Base-by-base conservation (phyloP, 1,140 invertebrate species). In the Heliconius hewitsoni region DNA sequence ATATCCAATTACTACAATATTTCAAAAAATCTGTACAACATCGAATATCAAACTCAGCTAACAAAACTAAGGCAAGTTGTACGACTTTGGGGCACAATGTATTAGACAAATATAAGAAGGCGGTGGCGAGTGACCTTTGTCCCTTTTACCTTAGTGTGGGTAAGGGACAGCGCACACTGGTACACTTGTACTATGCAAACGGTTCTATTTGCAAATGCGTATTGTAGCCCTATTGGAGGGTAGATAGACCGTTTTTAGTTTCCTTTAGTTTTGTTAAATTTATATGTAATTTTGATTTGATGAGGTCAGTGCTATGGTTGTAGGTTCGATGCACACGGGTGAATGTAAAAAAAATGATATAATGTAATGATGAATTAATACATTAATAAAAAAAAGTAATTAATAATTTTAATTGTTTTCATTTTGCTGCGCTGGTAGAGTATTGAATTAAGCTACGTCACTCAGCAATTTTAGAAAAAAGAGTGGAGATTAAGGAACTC, bases 101-200 rank as follows among this genome's bases (percentile, higher is more conserved):
- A 87, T 94, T 93, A 91, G 92, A 93, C 93, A 94, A 93, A 94
- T 93, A 93, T 93, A 93, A 93, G 91, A 93, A 93, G 87, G 84
- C 85, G 86, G 85, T 90, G 91, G 90, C 88, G 86, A 89, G 91
- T 90, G 93, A 92, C 91, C 93, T 93, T 90, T 93, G 90, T 90
- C 90, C 89, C 87, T 87, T 89, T 86, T 76, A 66, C 73, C 73
- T 60, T 8, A 77, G 90, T 93, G 91, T 92, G 92, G 23, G 91
- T 92, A 91, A 91, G 89, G 93, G 91, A 90, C 91, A 85, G 81
- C 50, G 50, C 50, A 52, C 50, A 52, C 50, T 52, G 18, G 90
- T 82, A 81, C 87, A 89, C 87, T 80, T 81, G 88, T 88, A 90
- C 89, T 85, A 81, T 71, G 52, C 80, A 84, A 87, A 83, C 80